Percentiles rank a stretch among this genome's conserved stretches.
Conservation (phyloP, 2,888 invertebrate species). For the Bombylius major region DNA sequence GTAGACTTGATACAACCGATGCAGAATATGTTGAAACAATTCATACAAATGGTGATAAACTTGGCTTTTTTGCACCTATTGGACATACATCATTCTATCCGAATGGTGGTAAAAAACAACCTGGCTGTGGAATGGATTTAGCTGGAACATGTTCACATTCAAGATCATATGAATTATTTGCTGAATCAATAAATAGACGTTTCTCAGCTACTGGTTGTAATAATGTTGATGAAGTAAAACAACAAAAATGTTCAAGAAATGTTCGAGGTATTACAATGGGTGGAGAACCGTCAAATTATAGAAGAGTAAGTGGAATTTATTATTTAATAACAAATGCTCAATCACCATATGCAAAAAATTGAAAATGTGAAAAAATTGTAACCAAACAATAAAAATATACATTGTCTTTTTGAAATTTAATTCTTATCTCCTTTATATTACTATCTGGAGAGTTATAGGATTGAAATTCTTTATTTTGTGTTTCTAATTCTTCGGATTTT, state of each 20-base stretch:
- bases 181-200: constrained; percentile 32
- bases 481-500: no score
- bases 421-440: no score
- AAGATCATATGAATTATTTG: constrained; percentile 34
- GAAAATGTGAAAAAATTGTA: no score
- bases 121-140: constrained; percentile 37
- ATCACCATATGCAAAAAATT: constrained; percentile 19
- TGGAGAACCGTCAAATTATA: constrained; percentile 17
- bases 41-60: constrained; percentile 26
- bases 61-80: constrained; percentile 28
- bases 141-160: constrained; percentile 35
- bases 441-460: no score
- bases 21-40: constrained; percentile 30
- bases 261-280: constrained; percentile 23
- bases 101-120: constrained; percentile 41
- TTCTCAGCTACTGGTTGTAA: constrained; percentile 26
- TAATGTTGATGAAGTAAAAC: constrained; percentile 17
- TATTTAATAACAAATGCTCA: constrained; percentile 25
- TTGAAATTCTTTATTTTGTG: no score
- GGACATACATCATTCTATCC: constrained; percentile 42
- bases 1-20: constrained; percentile 23
- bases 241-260: constrained; percentile 19
- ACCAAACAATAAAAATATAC: no score
- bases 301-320: constrained; percentile 25
- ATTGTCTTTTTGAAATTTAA: no score